phyloP scores from a whole-genome alignment of 2,113 vertebrate genomes.

The Gobiocypris rarus region DNA sequence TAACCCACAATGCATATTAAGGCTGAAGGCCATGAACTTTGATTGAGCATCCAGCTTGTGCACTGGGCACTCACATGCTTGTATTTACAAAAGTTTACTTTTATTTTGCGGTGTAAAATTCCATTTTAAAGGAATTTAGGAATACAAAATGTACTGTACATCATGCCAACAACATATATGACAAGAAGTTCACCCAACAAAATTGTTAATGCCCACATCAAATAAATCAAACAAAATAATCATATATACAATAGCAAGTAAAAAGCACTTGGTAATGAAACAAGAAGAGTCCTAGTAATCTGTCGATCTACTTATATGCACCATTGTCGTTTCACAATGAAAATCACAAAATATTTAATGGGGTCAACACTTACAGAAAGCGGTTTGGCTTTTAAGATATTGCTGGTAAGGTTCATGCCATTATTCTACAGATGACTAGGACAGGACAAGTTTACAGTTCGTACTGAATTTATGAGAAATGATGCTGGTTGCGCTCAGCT shows the following conservation, averaged over 20 bases:
- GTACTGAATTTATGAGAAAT: neutral
- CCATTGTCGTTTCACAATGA: too few relatives aligned
- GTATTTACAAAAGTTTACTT: neutral
- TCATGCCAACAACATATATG: neutral
- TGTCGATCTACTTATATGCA: too few relatives aligned
- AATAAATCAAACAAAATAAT: neutral
- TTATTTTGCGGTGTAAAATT: neutral
- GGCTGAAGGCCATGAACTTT: neutral
- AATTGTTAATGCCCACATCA: neutral
- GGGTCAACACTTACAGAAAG: neutral
- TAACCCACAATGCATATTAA: slow-evolving; percentile 18
- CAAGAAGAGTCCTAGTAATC: neutral
- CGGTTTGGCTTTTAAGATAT: neutral
- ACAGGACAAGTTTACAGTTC: neutral
- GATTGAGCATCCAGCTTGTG: neutral
- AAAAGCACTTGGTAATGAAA: neutral
- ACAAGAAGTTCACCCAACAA: neutral
- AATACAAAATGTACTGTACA: neutral
- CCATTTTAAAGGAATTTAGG: neutral
- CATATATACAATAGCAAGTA: neutral
- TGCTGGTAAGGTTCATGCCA: neutral
- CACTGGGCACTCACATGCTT: neutral
- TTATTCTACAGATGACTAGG: neutral
- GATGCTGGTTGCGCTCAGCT: too few relatives aligned
- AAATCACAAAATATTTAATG: neutral